A percentile compares a stretch with the other conserved stretches of the same genome.
Conservation (phyloP, 2,797 vertebrate genomes). For the Clarias platycephalus region DNA sequence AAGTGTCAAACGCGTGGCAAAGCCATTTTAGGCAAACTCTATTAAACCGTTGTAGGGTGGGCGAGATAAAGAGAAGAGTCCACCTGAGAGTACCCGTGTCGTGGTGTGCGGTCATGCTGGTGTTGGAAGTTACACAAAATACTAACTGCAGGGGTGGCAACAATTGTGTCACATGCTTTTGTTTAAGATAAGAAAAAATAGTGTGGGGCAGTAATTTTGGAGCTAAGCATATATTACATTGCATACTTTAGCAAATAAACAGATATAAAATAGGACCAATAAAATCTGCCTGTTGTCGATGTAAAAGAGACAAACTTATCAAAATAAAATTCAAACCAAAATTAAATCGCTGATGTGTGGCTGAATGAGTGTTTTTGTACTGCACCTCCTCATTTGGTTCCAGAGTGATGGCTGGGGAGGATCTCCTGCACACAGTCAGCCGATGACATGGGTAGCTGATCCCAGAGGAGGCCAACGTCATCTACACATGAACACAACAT, state of each 20-base stretch:
- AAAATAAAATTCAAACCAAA: neutral
- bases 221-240: neutral
- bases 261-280: neutral
- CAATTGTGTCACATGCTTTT: neutral
- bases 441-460: conserved; percentile 94
- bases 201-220: neutral
- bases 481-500: conserved; percentile 71
- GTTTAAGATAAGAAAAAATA: neutral
- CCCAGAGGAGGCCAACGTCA: conserved; percentile 90
- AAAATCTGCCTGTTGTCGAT: neutral
- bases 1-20: neutral
- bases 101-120: neutral
- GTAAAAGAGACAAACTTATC: neutral
- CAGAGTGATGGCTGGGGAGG: conserved; percentile 84
- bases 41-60: too few relatives aligned
- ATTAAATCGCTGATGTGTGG: conserved; percentile 12
- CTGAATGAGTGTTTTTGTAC: conserved; percentile 14
- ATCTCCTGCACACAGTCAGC: conserved; percentile 92
- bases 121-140: neutral
- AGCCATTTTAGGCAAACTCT: neutral
- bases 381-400: conserved; percentile 92
- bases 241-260: neutral
- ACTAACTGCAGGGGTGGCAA: neutral
- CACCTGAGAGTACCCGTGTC: neutral
- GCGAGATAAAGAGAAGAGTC: neutral